Percentiles rank a stretch among this genome's conserved stretches.
These are phyloP conservation scores for Mormoops blainvillei DNA, from an alignment of 2,113 vertebrate genomes.

Conservation along the genomic window DNA sequence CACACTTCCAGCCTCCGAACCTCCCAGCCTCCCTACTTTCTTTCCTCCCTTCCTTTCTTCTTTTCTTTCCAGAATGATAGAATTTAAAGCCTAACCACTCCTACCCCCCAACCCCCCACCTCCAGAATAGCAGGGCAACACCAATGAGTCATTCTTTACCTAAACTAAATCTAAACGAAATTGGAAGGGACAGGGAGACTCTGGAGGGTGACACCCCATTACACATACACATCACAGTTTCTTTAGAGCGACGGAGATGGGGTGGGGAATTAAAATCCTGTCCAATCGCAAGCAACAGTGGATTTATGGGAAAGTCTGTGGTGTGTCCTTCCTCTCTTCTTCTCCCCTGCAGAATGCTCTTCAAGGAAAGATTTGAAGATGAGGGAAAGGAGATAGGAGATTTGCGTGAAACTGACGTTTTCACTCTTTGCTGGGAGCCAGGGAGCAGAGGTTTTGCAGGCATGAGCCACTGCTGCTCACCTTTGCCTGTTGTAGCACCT, in stretches of 20 bases:
- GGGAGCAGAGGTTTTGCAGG: neutral
- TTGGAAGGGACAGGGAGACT: neutral
- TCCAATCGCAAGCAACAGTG: neutral
- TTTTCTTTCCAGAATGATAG: neutral
- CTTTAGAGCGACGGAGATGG: neutral
- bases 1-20: too few species aligned
- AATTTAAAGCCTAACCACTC: neutral
- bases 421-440: neutral
- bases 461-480: neutral
- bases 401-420: neutral
- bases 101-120: too few species aligned
- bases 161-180: neutral
- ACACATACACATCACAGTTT: neutral
- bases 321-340: neutral
- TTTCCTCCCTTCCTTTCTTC: neutral
- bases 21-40: neutral
- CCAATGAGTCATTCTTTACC: neutral
- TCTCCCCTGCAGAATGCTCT: neutral
- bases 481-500: too few species aligned
- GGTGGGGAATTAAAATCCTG: neutral
- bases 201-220: neutral
- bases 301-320: neutral
- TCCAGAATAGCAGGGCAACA: too few species aligned
- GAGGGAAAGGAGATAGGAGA: neutral
- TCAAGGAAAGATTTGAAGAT: neutral